A percentile compares a stretch with the other conserved stretches of the same genome.
Conservation (phyloP, 2,113 vertebrate species). For the Orycteropus afer region DNA sequence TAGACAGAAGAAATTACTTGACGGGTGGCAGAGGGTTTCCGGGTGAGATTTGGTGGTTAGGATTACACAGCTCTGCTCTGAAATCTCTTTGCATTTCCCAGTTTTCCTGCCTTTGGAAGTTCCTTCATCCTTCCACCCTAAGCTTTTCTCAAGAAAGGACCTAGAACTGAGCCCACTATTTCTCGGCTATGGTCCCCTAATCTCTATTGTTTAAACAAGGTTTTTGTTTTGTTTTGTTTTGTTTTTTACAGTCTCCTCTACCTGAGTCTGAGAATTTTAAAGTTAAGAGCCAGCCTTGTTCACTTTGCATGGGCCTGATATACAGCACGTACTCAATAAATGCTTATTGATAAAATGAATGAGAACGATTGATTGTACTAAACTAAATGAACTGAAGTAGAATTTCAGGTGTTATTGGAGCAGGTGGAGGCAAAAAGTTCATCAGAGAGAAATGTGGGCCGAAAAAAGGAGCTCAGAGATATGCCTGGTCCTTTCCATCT, state of each 20-base stretch:
- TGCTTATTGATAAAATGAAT: not conserved
- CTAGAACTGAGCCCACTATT: not conserved
- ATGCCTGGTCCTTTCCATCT: not conserved
- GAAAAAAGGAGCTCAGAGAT: not conserved
- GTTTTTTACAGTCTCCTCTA: not conserved
- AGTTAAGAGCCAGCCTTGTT: not conserved
- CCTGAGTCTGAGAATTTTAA: not conserved
- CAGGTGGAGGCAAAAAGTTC: not conserved
- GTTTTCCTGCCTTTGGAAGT: not conserved
- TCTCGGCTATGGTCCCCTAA: not conserved
- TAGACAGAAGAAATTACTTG: not conserved
- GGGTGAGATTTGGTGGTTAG: not conserved
- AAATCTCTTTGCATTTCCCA: not conserved
- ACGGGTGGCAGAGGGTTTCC: not conserved
- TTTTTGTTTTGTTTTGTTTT: too few species aligned
- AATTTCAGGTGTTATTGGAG: slow-evolving; percentile 35
- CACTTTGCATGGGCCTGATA: not conserved
- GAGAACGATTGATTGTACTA: not conserved
- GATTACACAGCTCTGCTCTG: not conserved
- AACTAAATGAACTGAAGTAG: not conserved
- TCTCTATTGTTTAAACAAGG: too few species aligned
- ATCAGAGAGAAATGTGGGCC: not conserved
- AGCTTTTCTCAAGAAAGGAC: not conserved
- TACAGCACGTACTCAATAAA: too few species aligned
- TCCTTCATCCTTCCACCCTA: not conserved